Conservation (phyloP, 2,888 invertebrate genomes). For the Cerastoderma edule region DNA sequence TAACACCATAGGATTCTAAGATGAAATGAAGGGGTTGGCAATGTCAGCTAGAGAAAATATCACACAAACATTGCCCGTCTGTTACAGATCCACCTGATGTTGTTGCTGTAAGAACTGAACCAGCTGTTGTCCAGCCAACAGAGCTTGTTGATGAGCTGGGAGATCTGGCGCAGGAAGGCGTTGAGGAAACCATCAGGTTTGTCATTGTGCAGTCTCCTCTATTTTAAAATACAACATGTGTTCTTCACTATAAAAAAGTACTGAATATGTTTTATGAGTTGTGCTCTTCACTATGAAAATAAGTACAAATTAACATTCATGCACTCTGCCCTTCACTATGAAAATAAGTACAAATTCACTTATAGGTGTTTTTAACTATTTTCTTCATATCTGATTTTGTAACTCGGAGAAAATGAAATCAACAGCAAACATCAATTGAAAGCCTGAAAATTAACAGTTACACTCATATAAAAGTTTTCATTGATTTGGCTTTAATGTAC, state of each 20-base stretch:
- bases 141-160: constrained; percentile 70
- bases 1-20: background rate
- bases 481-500: too few species aligned
- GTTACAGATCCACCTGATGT: background rate
- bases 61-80: too few species aligned
- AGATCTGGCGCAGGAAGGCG: constrained; percentile 75
- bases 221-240: background rate
- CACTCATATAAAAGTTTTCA: too few species aligned
- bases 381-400: too few species aligned
- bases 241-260: background rate
- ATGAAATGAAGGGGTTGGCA: background rate
- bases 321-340: background rate
- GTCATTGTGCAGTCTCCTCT: background rate
- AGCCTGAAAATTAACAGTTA: too few species aligned
- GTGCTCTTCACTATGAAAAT: background rate
- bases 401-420: too few species aligned
- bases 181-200: constrained; percentile 78
- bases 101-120: background rate
- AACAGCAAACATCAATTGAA: too few species aligned
- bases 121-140: constrained; percentile 29
- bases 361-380: too few species aligned
- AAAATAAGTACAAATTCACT: background rate
- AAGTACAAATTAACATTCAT: background rate
- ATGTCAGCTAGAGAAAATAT: background rate
- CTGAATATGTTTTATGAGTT: background rate